Conservation (phyloP, 2,888 invertebrate genomes). For the Phyto melanocephala region DNA sequence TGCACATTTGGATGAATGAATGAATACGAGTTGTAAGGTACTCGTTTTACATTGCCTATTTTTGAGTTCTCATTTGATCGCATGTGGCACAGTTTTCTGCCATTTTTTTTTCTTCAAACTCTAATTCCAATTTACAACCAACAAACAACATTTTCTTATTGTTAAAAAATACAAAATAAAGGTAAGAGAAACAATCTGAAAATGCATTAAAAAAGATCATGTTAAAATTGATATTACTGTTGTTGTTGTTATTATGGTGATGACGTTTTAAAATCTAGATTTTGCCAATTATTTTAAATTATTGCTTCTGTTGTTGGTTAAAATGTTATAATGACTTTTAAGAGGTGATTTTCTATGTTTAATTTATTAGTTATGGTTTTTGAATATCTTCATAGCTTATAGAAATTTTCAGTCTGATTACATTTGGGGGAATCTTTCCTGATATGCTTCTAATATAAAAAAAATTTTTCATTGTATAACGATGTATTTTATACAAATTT, state of each 20-base stretch:
- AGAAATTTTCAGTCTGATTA: too few relatives aligned
- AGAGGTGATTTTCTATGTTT: background rate
- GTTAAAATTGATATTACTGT: background rate
- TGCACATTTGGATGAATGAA: background rate
- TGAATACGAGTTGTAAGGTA: background rate
- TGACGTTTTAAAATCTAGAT: background rate
- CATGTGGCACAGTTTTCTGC: slow-evolving; percentile 55
- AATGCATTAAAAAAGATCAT: slow-evolving; percentile 18
- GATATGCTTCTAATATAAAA: too few relatives aligned
- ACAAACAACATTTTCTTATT: background rate
- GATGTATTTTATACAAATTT: too few relatives aligned
- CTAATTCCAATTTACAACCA: slow-evolving; percentile 1
- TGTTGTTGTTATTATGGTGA: background rate
- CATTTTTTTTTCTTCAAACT: slow-evolving; percentile 21
- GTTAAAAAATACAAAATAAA: background rate
- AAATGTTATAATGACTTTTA: background rate
- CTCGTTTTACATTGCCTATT: background rate
- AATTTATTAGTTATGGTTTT: too few relatives aligned
- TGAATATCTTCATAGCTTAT: too few relatives aligned
- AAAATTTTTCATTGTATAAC: too few relatives aligned
- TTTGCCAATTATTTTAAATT: slow-evolving; percentile 27
- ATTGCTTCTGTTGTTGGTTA: background rate
- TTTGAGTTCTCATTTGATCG: slow-evolving; percentile 47
- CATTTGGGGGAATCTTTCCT: too few relatives aligned
- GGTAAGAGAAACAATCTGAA: background rate